Conservation (phyloP, 2,888 invertebrate genomes). For the Sialis fuliginosa region DNA sequence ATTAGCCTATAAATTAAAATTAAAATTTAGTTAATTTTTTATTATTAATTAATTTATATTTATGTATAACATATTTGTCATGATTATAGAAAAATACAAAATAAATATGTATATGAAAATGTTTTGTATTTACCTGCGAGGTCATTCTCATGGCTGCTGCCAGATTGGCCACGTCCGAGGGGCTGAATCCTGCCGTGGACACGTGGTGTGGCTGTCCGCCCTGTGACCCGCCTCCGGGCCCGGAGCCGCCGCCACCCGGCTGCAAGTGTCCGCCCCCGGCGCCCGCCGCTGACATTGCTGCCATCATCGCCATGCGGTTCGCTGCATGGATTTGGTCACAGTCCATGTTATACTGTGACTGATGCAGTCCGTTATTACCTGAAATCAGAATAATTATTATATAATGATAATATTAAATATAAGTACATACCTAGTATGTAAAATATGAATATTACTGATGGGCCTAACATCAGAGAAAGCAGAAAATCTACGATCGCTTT, state of each 20-base stretch:
- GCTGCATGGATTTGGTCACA: slow-evolving; percentile 28
- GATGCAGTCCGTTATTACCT: slow-evolving; percentile 36
- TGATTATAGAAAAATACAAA: no score
- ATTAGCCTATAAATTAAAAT: slow-evolving; percentile 21
- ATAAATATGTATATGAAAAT: no score
- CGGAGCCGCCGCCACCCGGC: slow-evolving; percentile 35
- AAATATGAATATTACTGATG: no score
- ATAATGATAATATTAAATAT: no score
- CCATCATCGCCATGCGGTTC: slow-evolving; percentile 51
- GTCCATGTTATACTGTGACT: slow-evolving; percentile 46
- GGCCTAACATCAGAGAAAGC: no score
- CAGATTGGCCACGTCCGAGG: slow-evolving; percentile 35
- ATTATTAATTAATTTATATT: no score
- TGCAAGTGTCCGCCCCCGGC: slow-evolving; percentile 51
- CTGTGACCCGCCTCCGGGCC: slow-evolving; percentile 30
- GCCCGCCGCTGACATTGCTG: slow-evolving; percentile 36
- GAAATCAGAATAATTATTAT: slow-evolving; percentile 6
- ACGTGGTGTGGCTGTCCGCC: slow-evolving; percentile 39
- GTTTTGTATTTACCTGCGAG: slow-evolving; percentile 18
- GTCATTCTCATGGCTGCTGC: slow-evolving; percentile 58
- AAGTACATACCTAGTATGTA: no score
- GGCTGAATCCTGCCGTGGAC: slow-evolving; percentile 28
- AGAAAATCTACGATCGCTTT: no score
- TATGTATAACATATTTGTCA: no score
- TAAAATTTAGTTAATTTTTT: background rate